Evolutionary conservation across 2,797 vertebrate species (phyloP), one percentile per base, ranked within the genome.

Genomic region (Muscicapa striata): DNA sequence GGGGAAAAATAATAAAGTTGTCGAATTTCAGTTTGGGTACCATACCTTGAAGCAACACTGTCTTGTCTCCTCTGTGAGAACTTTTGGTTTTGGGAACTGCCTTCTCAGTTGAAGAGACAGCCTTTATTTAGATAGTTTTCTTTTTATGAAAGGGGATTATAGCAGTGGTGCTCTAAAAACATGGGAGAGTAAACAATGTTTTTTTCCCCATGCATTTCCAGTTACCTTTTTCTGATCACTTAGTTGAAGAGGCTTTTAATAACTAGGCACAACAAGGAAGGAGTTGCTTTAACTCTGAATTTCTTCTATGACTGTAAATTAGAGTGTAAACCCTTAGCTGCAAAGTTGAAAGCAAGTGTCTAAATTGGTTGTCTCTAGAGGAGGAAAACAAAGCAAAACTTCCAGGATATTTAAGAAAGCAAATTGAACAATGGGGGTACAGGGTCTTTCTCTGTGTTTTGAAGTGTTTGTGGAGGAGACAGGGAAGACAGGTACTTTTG

Each of bases 251-350:
- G 20, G 8, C 16, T 29, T 64, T 48, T 85, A 76, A 23, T 81
- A 75, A 67, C 30, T 66, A 68, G 59, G 32, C 49, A 51, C 24
- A 66, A 13, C 17, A 62, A 27, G 20, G 20, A 68, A 58, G 17
- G 22, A 18, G 55, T 95, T 87, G 30, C 52, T 92, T 82, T 75
- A 73, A 69, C 26, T 87, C 34, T 76, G 34, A 43, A 46, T 89
- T 76, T 89, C 22, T 93, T 81, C 45, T 49, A 3, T 51, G 16
- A 41, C 16, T 63, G 19, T 75, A 51, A 74, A 45, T 22, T 49
- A 11, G 67, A 55, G 20, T 48, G 15, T 84, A 66, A 80, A 32
- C 17, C 30, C 4, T 40, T 72, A 86, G 40, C 61, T 68, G 41
- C 10, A 55, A 23, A 63, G 21, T 61, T 64, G 27, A 87, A 87